These are phyloP conservation scores for Apis mellifera DNA, from an alignment of 1,140 invertebrate species.

Conservation along the genomic window DNA sequence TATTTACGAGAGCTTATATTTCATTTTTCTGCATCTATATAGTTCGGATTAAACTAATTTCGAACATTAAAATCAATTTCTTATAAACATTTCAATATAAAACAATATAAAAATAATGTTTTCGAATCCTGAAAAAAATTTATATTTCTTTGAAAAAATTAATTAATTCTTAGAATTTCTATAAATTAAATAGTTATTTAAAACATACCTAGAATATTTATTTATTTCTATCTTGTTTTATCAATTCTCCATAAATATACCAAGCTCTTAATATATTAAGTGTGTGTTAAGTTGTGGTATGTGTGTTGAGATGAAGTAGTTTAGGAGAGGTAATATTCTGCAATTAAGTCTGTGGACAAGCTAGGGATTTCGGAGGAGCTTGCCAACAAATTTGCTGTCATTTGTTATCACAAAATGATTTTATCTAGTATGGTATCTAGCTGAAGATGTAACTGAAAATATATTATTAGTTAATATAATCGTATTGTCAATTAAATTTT, in stretches of 20 bases:
- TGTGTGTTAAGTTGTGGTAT: background rate
- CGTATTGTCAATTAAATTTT: background rate
- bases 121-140: no score
- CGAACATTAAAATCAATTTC: no score
- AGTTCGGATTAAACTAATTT: no score
- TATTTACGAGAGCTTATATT: no score
- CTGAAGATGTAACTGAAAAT: background rate
- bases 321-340: slow-evolving; percentile 11
- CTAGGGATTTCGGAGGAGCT: background rate
- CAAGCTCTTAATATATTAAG: background rate
- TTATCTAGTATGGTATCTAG: background rate
- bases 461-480: background rate
- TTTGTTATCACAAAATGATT: slow-evolving; percentile 8
- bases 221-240: background rate
- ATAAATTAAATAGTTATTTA: no score
- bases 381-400: slow-evolving; percentile 4
- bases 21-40: no score
- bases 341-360: slow-evolving; percentile 17
- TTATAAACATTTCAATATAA: no score
- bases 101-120: no score
- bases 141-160: no score
- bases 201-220: no score
- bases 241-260: background rate
- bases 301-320: background rate
- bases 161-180: no score